Evolutionary conservation across 2,888 invertebrate genomes (phyloP), one percentile per base, ranked within the genome.

Genomic region (Lepidocyrtoides sp.): DNA sequence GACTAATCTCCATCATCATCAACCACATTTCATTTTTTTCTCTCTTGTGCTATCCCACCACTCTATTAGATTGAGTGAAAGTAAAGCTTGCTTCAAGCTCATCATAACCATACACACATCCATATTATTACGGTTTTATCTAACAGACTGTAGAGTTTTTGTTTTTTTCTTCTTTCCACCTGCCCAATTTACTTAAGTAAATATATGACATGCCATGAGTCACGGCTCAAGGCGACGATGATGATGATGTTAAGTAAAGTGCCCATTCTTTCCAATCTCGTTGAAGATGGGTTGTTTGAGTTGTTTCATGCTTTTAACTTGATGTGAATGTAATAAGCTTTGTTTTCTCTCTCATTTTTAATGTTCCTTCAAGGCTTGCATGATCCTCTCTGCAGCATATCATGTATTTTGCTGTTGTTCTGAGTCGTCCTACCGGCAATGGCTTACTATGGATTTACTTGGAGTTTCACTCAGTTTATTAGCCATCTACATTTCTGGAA

Each of bases 371-470:
- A 96, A 99, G 98, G 96, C 97, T 51, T 99, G 99, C 95, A 98
- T 99, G 98, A 96, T 98, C 72, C 96, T 98, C 92, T 99, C 99
- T 4, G 97, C 98, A 17, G 96, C 98, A 54, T 99, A 98, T 95
- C 99, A 99, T 95, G 98, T 98, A 93, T 99, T 99, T 95, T 98
- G 98, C 44, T 99, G 99, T 95, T 97, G 98, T 93, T 99, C 98
- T 8, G 98, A 98, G 95, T 96, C 97, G 94, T 98, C 98, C 94
- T 98, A 98, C 95, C 96, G 97, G 95, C 96, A 97, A 93, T 99
- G 98, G 96, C 96, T 99, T 60, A 97, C 98, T 94, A 97, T 98
- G 95, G 99, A 99, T 95, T 96, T 99, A 89, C 97, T 99, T 94
- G 99, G 99, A 20, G 99, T 99, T 92, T 98, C 98, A 14, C 96